These are phyloP conservation scores for Columba janthina DNA, from an alignment of 2,113 vertebrate species.

Conservation along the genomic window DNA sequence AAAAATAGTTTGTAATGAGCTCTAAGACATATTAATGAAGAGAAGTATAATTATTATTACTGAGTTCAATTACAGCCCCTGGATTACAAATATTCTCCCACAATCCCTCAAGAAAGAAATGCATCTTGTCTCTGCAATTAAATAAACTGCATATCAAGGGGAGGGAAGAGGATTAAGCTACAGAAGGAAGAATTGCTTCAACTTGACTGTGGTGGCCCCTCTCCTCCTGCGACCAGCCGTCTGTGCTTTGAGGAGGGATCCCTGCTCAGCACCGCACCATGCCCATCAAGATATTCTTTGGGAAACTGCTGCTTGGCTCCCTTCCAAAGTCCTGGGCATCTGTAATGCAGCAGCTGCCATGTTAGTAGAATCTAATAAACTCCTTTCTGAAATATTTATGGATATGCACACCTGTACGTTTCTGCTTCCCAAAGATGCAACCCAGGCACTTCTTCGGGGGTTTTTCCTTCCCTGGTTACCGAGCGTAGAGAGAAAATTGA, in stretches of 20 bases:
- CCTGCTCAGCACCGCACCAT: not conserved
- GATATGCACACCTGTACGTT: slow-evolving; percentile 22
- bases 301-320: slow-evolving; percentile 10
- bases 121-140: slow-evolving; percentile 46
- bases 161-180: slow-evolving; percentile 52
- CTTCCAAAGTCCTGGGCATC: not conserved
- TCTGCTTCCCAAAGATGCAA: slow-evolving; percentile 16
- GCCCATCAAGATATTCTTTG: not conserved
- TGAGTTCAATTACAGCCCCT: slow-evolving; percentile 55
- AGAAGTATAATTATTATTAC: slow-evolving; percentile 63
- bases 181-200: slow-evolving; percentile 24
- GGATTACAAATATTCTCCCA: slow-evolving; percentile 65
- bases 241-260: not conserved
- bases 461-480: not conserved
- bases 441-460: not conserved
- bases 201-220: slow-evolving; percentile 22
- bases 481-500: not conserved
- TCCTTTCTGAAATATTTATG: not conserved
- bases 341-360: slow-evolving; percentile 15
- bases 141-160: slow-evolving; percentile 40
- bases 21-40: slow-evolving; percentile 62
- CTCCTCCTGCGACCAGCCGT: not conserved
- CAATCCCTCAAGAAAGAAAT: slow-evolving; percentile 57
- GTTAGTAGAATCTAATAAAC: slow-evolving; percentile 31
- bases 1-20: slow-evolving; percentile 65